These are phyloP conservation scores for Apaloderma vittatum DNA, from an alignment of 2,113 vertebrate genomes.

Conservation along the genomic window DNA sequence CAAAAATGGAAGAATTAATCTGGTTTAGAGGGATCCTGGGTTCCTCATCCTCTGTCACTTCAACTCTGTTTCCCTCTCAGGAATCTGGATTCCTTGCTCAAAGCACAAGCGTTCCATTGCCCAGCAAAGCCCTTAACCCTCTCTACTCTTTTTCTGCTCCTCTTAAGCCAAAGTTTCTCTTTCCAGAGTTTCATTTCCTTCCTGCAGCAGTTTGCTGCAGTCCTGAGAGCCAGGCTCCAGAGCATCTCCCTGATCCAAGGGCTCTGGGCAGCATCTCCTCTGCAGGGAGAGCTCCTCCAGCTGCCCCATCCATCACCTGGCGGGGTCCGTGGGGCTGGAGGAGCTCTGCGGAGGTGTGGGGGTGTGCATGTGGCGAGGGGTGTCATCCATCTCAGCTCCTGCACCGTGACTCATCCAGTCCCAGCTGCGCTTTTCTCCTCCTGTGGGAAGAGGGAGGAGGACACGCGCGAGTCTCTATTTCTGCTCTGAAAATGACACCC, in stretches of 20 bases:
- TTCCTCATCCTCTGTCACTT: neutral
- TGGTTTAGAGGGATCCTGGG: neutral
- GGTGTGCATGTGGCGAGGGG: neutral
- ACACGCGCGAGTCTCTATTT: neutral
- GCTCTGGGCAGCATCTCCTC: neutral
- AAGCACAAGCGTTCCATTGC: neutral
- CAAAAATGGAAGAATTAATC: neutral
- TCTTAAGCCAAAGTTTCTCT: neutral
- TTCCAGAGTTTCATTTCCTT: neutral
- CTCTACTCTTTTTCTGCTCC: neutral
- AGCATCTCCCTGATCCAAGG: neutral
- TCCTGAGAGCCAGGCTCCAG: neutral
- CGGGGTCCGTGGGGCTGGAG: neutral
- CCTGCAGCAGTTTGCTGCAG: neutral
- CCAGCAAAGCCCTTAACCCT: neutral
- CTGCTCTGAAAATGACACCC: conserved; percentile 15
- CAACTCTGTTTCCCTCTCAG: neutral
- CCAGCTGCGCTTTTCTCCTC: conserved; percentile 40
- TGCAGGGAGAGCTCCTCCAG: neutral
- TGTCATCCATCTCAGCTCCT: neutral
- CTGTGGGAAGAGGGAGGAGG: conserved; percentile 20
- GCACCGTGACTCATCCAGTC: conserved; percentile 45
- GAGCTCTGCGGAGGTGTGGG: neutral
- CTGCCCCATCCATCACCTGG: neutral
- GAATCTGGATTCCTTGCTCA: neutral